Base-by-base conservation (phyloP, 2,797 vertebrate genomes). In the Emydoidea blandingii region DNA sequence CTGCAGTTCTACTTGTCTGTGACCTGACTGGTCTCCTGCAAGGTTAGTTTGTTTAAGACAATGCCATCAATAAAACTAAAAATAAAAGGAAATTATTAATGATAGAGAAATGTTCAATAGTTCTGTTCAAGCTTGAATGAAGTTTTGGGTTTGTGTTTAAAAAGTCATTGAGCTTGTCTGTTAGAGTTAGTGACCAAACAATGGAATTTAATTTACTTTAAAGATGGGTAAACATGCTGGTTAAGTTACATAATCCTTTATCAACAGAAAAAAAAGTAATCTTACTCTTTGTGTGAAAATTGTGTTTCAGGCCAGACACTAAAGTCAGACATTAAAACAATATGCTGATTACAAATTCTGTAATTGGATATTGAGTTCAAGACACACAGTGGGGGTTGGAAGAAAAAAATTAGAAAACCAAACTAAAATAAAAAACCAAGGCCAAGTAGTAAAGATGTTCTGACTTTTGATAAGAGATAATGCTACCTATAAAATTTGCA, bases 61-160 rank as follows among this genome's bases (percentile, higher is more conserved):
- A 81, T 90, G 86, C 18, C 74, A 23, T 62, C 56, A 88, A 85
- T 2, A 86, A 93, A 91, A 94, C 88, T 90, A 41, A 86, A 90
- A 95, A 86, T 54, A 89, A 87, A 65, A 94, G 27, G n/a, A 4
- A 11, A 76, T 52, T 85, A 80, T 27, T 50, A 81, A 89, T 21
- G 49, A 54, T 0, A 41, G 68, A 62, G 9, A 93, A 89, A 52
- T 23, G 4, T 12, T 88, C 68, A 87, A 44, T 27, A 80, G 14
- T 83, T 52, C 25, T 37, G 49, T 37, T 87, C 52, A 15, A 57
- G 91, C 29, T 54, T 65, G 23, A 83, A 83, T 59, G 85, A 21
- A 76, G 79, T 37, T 93, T 95, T 7, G 2, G 2, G 57, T 81
- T 81, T 86, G 12, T 19, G 84, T 86, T 95, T 85, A 85, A 92